Conservation (phyloP, 2,888 invertebrate genomes). For the Heliconius ethilla region DNA sequence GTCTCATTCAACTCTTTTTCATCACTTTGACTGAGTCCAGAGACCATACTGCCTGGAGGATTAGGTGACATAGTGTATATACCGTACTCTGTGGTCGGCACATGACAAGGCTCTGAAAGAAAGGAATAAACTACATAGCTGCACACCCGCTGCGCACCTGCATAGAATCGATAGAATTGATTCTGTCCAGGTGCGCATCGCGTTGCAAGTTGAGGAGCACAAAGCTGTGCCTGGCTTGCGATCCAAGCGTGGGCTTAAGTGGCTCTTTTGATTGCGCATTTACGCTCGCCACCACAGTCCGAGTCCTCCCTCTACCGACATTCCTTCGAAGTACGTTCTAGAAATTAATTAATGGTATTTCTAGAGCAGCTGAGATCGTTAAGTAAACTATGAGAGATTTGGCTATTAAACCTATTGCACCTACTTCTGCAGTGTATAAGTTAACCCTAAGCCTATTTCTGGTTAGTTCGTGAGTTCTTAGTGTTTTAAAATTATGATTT, state of each 20-base stretch:
- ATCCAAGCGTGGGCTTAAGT: not conserved
- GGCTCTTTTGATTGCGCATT: not conserved
- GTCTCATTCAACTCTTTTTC: slow-evolving; percentile 82
- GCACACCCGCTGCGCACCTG: too few relatives aligned
- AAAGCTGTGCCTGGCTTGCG: not conserved
- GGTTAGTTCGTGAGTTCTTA: too few relatives aligned
- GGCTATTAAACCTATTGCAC: not conserved
- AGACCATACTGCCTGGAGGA: slow-evolving; percentile 53
- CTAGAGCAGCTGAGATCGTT: not conserved
- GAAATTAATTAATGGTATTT: not conserved
- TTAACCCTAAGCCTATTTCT: not conserved
- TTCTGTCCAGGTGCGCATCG: not conserved
- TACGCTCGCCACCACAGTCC: too few relatives aligned
- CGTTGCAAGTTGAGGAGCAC: not conserved
- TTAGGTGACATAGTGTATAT: slow-evolving; percentile 82
- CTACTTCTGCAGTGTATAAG: not conserved
- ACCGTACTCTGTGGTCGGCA: slow-evolving; percentile 86
- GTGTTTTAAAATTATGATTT: too few relatives aligned
- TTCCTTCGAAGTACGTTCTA: not conserved
- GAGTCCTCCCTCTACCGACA: not conserved
- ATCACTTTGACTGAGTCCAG: slow-evolving; percentile 64
- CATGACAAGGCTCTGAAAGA: slow-evolving; percentile 85
- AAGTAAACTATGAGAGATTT: not conserved
- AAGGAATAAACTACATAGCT: not conserved
- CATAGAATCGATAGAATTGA: too few relatives aligned